Evolutionary conservation across 1,140 invertebrate species (phyloP).

Genomic region (Adelges cooleyi): DNA sequence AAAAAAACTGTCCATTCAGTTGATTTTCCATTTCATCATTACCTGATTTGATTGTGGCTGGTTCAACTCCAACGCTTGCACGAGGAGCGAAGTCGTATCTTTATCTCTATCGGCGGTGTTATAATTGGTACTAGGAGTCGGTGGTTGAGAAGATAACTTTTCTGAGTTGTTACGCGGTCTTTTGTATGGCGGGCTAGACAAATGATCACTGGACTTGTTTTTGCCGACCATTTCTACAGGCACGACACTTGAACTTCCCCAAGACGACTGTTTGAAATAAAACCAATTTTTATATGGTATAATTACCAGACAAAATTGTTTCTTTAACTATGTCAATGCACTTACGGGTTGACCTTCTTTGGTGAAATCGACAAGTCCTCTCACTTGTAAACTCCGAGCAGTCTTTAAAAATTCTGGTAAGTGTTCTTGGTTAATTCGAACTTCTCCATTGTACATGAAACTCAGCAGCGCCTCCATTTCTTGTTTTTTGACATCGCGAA

Average conservation of each 20-base stretch:
- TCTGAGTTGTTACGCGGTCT: conserved; percentile 22
- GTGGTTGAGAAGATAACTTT: not conserved
- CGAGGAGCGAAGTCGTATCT: conserved; percentile 12
- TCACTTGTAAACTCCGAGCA: conserved; percentile 78
- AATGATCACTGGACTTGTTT: conserved; percentile 17
- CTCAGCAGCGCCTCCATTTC: conserved; percentile 81
- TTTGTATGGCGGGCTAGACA: conserved; percentile 14
- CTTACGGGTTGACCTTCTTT: conserved; percentile 40
- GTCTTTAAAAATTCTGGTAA: conserved; percentile 77
- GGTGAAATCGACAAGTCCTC: conserved; percentile 75
- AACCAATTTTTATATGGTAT: not conserved
- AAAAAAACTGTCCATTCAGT: too few relatives aligned
- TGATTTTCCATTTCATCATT: too few relatives aligned
- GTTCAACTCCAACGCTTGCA: conserved; percentile 23
- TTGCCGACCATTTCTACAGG: conserved; percentile 6
- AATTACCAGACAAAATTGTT: conserved; percentile 33
- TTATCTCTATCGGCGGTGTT: conserved; percentile 13
- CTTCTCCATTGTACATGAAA: conserved; percentile 92
- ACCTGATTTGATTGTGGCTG: conserved; percentile 7
- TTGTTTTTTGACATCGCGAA: conserved; percentile 73
- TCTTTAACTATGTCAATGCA: conserved; percentile 29
- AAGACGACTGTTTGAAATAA: not conserved
- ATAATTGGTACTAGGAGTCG: conserved; percentile 3
- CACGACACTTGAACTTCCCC: conserved; percentile 20
- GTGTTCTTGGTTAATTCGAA: conserved; percentile 81